Conservation (phyloP, 2,113 vertebrate species). For the Anolis carolinensis region DNA sequence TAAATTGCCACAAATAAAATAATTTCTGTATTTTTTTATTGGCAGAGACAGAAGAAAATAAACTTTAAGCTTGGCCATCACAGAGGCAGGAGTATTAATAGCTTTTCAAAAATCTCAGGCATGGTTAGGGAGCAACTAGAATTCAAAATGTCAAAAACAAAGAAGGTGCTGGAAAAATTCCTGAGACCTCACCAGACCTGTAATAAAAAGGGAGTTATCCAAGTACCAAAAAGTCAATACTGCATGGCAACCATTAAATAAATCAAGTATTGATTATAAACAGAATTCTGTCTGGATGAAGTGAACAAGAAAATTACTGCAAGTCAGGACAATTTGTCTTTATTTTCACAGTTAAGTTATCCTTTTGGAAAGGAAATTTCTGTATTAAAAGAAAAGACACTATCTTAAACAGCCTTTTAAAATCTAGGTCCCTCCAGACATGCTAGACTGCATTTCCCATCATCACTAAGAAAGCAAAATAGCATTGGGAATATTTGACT, state of each 20-base stretch:
- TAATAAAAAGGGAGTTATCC: slow-evolving; percentile 39
- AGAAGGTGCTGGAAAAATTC: not conserved
- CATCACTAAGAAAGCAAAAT: too few species aligned
- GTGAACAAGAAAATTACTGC: slow-evolving; percentile 26
- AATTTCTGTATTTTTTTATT: slow-evolving; percentile 53
- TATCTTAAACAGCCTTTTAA: slow-evolving; percentile 16
- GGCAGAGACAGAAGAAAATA: slow-evolving; percentile 17
- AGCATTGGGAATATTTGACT: not conserved
- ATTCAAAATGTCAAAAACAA: slow-evolving; percentile 39
- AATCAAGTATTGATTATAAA: slow-evolving; percentile 52
- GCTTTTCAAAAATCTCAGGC: not conserved
- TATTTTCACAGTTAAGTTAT: slow-evolving; percentile 7
- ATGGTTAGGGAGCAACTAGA: slow-evolving; percentile 40
- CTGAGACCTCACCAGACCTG: slow-evolving; percentile 16
- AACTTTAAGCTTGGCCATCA: not conserved
- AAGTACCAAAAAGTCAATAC: slow-evolving; percentile 29
- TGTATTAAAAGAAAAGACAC: slow-evolving; percentile 41
- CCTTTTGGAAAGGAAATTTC: not conserved
- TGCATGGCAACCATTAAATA: slow-evolving; percentile 30
- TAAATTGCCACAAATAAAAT: slow-evolving; percentile 51
- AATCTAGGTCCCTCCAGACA: too few species aligned
- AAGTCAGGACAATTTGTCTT: slow-evolving; percentile 17
- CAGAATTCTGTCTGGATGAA: slow-evolving; percentile 34
- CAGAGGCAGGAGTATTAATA: not conserved
- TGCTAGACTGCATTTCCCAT: too few species aligned